phyloP scores from a whole-genome alignment of 2,888 invertebrate genomes.

The Apamea epomidion region DNA sequence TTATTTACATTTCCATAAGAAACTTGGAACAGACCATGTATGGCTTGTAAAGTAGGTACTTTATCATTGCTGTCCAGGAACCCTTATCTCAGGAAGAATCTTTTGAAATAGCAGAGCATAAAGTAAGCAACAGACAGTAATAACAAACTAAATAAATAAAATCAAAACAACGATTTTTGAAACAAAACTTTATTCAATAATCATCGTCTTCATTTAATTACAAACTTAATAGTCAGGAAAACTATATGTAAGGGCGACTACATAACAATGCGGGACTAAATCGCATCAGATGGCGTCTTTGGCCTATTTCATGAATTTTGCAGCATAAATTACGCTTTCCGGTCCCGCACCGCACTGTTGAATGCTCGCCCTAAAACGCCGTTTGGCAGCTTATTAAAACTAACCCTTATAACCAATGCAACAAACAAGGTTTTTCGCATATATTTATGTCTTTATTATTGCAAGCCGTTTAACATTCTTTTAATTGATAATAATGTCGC shows the following conservation, averaged over 20 bases:
- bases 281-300: not conserved
- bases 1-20: not conserved
- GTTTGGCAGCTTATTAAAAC: constrained; percentile 11
- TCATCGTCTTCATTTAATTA: constrained; percentile 72
- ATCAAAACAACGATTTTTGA: constrained; percentile 64
- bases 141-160: constrained; percentile 1
- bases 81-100: not conserved
- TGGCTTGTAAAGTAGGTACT: too few relatives aligned
- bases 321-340: not conserved
- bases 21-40: not conserved
- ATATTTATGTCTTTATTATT: constrained; percentile 1
- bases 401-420: constrained; percentile 27
- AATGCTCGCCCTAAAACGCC: constrained; percentile 7
- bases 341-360: not conserved
- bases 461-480: not conserved
- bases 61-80: not conserved
- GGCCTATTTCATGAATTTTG: not conserved
- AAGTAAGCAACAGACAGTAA: not conserved
- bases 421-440: constrained; percentile 18
- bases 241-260: constrained; percentile 70
- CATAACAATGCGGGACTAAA: not conserved
- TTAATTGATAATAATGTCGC: not conserved
- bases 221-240: constrained; percentile 73
- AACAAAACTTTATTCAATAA: constrained; percentile 79
- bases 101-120: not conserved